Conservation (phyloP, 1,140 invertebrate species). For the Diorhabda sublineata region DNA sequence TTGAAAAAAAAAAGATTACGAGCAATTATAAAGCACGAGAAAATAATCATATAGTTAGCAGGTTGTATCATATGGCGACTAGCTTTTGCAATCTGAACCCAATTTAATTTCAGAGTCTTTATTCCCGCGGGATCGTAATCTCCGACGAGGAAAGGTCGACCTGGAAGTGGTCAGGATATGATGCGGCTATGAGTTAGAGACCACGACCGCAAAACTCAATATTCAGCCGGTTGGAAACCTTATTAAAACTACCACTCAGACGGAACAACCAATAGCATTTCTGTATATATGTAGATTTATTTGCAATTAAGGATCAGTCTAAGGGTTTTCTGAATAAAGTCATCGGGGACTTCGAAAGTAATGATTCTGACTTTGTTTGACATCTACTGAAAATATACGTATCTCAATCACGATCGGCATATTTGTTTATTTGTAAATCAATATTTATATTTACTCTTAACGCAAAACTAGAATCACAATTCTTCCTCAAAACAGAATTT, state of each 20-base stretch:
- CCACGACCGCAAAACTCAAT: conserved; percentile 44
- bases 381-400: not conserved
- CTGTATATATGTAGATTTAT: conserved; percentile 19
- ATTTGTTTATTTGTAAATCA: no score
- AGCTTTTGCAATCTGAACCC: conserved; percentile 42
- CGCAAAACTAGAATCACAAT: no score
- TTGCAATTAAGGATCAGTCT: conserved; percentile 17
- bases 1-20: not conserved
- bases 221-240: conserved; percentile 47
- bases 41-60: conserved; percentile 9
- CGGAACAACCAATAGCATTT: conserved; percentile 30
- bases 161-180: conserved; percentile 42
- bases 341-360: not conserved
- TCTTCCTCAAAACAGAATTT: no score
- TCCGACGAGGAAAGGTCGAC: conserved; percentile 43
- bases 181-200: conserved; percentile 33
- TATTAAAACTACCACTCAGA: conserved; percentile 45
- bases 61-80: conserved; percentile 11
- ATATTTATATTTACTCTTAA: no score
- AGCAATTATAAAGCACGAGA: conserved; percentile 21
- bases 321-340: not conserved
- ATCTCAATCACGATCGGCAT: no score
- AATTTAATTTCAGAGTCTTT: conserved; percentile 44
- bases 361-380: not conserved
- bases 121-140: conserved; percentile 41